phyloP scores from a whole-genome alignment of 2,888 invertebrate genomes.

The Epirrhoe tristata region DNA sequence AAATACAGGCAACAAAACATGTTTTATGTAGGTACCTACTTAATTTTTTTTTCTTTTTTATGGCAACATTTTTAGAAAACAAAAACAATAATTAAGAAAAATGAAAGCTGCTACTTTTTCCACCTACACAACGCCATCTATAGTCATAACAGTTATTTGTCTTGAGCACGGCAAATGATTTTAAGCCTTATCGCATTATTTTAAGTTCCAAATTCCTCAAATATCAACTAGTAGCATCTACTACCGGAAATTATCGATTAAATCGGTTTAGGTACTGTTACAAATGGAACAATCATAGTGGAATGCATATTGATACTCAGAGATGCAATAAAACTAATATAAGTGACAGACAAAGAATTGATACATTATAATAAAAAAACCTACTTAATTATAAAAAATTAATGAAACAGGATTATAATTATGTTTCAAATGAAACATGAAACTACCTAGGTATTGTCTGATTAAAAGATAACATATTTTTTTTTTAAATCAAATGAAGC shows the following conservation, averaged over 20 bases:
- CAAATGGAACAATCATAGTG: slow-evolving; percentile 61
- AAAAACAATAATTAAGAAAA: neutral
- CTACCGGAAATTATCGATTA: slow-evolving; percentile 37
- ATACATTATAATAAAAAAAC: too few species aligned
- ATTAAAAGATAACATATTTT: too few species aligned
- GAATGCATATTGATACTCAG: slow-evolving; percentile 51
- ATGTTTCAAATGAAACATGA: too few species aligned
- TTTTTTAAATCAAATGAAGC: too few species aligned
- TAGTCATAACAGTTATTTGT: neutral
- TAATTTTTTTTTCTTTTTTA: neutral
- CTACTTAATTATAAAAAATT: too few species aligned
- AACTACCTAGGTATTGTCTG: too few species aligned
- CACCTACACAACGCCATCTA: neutral
- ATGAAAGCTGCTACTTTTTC: neutral
- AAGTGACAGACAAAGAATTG: neutral
- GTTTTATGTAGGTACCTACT: neutral
- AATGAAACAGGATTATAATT: too few species aligned
- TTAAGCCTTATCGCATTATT: neutral
- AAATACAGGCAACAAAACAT: too few species aligned
- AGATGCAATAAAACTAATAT: slow-evolving; percentile 1
- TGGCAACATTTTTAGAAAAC: neutral
- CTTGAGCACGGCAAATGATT: neutral
- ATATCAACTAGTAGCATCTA: neutral
- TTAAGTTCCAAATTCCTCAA: slow-evolving; percentile 11
- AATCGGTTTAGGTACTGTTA: slow-evolving; percentile 60